Evolutionary conservation across 2,888 invertebrate species (phyloP).

Genomic region (Ommatoiulus sabulosus): DNA sequence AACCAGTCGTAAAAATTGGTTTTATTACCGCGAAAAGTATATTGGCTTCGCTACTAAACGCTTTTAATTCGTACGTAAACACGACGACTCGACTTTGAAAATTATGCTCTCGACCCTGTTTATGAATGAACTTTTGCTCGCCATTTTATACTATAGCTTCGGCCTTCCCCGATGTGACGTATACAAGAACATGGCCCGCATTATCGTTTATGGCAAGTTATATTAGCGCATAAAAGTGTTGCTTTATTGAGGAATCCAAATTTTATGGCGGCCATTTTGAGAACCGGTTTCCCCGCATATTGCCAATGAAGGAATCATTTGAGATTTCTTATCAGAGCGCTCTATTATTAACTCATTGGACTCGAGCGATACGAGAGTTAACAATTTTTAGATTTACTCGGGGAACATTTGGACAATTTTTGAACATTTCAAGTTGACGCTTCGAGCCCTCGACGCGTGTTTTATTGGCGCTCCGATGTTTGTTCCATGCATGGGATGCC

Average conservation of each 20-base stretch:
- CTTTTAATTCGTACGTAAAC: slow-evolving; percentile 37
- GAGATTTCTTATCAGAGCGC: slow-evolving; percentile 9
- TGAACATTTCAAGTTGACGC: background rate
- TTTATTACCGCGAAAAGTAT: slow-evolving; percentile 36
- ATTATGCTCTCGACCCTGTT: slow-evolving; percentile 44
- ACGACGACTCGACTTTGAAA: slow-evolving; percentile 3
- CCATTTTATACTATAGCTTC: background rate
- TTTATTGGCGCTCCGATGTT: background rate
- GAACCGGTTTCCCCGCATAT: slow-evolving; percentile 41
- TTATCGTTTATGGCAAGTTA: slow-evolving; percentile 41
- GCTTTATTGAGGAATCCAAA: slow-evolving; percentile 47
- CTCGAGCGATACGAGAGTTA: background rate
- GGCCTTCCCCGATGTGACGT: slow-evolving; percentile 41
- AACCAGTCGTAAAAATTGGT: slow-evolving; percentile 41
- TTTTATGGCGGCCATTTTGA: slow-evolving; percentile 45
- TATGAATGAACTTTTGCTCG: slow-evolving; percentile 32
- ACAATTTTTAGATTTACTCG: background rate
- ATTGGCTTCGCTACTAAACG: slow-evolving; percentile 34
- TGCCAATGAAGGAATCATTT: slow-evolving; percentile 32
- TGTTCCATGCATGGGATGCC: background rate
- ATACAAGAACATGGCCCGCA: background rate
- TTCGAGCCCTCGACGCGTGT: background rate
- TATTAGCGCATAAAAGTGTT: slow-evolving; percentile 48
- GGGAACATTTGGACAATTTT: background rate
- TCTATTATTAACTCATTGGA: slow-evolving; percentile 25